Conservation (phyloP, 2,888 invertebrate genomes). For the Tetranychus truncatus region DNA sequence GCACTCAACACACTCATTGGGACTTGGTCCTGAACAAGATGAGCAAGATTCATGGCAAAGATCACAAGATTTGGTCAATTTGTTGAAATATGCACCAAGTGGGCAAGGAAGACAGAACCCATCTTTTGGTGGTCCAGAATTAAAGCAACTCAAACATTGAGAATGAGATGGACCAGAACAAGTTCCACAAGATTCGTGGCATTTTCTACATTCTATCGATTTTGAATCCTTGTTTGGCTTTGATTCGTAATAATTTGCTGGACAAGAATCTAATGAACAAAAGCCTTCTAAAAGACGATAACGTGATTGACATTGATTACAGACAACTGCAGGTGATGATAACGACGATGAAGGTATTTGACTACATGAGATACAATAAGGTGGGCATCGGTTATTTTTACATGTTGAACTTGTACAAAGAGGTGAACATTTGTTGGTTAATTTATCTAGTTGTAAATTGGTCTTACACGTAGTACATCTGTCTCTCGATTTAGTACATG, state of each 20-base stretch:
- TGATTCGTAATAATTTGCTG: constrained; percentile 48
- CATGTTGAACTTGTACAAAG: not conserved
- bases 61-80: constrained; percentile 21
- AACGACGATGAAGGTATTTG: constrained; percentile 42
- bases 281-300: not conserved
- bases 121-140: constrained; percentile 36
- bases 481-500: constrained; percentile 20
- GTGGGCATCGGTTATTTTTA: constrained; percentile 2
- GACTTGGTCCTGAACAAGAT: constrained; percentile 22
- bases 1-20: constrained; percentile 19
- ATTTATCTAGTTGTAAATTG: not conserved
- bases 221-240: not conserved
- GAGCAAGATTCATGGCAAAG: constrained; percentile 25
- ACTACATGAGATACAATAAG: not conserved
- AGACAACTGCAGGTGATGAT: constrained; percentile 39
- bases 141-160: constrained; percentile 35
- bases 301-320: not conserved
- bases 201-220: constrained; percentile 8
- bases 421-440: not conserved
- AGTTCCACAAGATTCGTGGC: constrained; percentile 42
- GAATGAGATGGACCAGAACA: constrained; percentile 32
- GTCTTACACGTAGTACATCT: constrained; percentile 22
- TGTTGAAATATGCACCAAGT: constrained; percentile 29
- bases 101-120: constrained; percentile 57
- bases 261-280: constrained; percentile 38